Evolutionary conservation across 2,888 invertebrate species (phyloP).

Genomic region (Sceliomorpha sp.): DNA sequence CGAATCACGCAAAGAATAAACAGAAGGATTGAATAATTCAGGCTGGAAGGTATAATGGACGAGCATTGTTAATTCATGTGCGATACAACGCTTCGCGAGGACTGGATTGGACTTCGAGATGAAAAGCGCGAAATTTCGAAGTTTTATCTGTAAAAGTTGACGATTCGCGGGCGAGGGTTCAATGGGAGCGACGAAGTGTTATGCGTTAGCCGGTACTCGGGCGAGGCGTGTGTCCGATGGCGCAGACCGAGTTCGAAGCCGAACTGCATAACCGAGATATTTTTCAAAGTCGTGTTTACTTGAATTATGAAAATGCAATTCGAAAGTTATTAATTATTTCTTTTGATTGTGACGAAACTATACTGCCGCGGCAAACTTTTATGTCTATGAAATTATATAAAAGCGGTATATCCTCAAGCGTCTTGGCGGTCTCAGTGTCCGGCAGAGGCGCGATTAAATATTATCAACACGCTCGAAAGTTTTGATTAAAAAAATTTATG

Average conservation of each 20-base stretch:
- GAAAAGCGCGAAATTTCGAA: too few relatives aligned
- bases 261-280: too few relatives aligned
- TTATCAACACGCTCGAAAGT: conserved; percentile 50
- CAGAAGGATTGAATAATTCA: conserved; percentile 45
- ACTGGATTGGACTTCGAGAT: conserved; percentile 14
- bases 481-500: conserved; percentile 53
- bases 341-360: not conserved
- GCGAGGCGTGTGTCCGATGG: too few relatives aligned
- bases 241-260: too few relatives aligned
- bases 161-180: too few relatives aligned
- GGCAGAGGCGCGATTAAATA: conserved; percentile 29
- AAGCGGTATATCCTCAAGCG: conserved; percentile 35
- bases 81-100: conserved; percentile 14
- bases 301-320: conserved; percentile 1
- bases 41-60: conserved; percentile 28
- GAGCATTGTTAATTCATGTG: conserved; percentile 36
- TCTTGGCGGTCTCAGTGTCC: conserved; percentile 19
- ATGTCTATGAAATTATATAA: conserved; percentile 24
- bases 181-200: too few relatives aligned
- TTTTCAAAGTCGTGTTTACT: too few relatives aligned
- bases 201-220: too few relatives aligned
- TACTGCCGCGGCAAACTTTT: too few relatives aligned
- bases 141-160: too few relatives aligned
- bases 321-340: not conserved
- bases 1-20: conserved; percentile 28